phyloP scores from a whole-genome alignment of 2,113 vertebrate genomes.

The human (Homo sapiens) region DNA sequence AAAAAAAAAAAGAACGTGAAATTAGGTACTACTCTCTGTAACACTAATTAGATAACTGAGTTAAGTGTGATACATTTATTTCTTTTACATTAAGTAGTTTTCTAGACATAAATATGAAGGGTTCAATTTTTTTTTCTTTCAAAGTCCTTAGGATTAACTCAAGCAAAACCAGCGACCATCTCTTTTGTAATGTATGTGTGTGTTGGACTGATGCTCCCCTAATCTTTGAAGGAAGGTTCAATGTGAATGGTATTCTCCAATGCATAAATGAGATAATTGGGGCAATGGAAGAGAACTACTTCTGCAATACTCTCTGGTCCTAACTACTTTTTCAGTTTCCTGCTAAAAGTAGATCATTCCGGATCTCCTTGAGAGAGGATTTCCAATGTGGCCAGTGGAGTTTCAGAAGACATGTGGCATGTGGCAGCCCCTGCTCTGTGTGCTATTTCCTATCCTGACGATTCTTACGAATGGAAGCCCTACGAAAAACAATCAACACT shows the following conservation, averaged over 20 bases:
- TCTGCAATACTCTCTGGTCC: neutral
- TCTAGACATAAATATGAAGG: neutral
- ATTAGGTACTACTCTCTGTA: conserved; percentile 55
- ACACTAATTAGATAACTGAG: conserved; percentile 65
- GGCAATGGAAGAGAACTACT: rapidly evolving
- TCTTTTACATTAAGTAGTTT: conserved; percentile 1
- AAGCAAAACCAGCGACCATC: rapidly evolving
- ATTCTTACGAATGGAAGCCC: neutral
- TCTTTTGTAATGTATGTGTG: rapidly evolving
- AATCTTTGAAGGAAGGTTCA: too few species aligned
- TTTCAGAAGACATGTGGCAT: rapidly evolving
- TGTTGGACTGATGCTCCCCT: too few species aligned
- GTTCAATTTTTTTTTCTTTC: neutral
- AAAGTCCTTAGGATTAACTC: neutral
- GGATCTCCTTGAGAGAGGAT: rapidly evolving
- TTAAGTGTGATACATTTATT: conserved; percentile 49
- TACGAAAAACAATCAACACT: neutral
- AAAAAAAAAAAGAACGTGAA: conserved; percentile 31
- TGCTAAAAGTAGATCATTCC: neutral
- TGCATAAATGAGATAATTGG: rapidly evolving
- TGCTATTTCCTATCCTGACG: neutral
- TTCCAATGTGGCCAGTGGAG: rapidly evolving
- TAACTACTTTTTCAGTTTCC: neutral
- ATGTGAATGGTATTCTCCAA: rapidly evolving
- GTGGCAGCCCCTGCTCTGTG: rapidly evolving